Conservation (phyloP, 2,797 vertebrate species). For the Onychomys arenicola region DNA sequence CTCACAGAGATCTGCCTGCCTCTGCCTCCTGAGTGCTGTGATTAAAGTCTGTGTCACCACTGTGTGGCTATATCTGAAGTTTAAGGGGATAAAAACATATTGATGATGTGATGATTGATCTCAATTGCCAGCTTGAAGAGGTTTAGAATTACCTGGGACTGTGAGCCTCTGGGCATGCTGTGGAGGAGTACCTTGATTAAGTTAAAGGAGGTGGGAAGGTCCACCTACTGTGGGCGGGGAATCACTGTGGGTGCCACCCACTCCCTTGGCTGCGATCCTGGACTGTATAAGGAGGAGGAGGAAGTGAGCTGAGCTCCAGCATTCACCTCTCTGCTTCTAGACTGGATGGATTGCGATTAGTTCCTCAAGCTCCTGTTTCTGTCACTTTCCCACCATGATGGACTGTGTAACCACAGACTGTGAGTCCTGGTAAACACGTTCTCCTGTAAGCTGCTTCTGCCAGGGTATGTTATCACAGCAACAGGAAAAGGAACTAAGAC, state of each 20-base stretch:
- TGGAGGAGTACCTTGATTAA: not conserved
- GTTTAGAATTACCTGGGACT: not conserved
- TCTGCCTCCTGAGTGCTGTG: not conserved
- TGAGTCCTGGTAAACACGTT: not conserved
- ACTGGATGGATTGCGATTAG: too few species aligned
- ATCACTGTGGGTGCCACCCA: not conserved
- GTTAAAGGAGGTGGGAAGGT: not conserved
- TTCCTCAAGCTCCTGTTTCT: not conserved
- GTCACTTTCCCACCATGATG: not conserved
- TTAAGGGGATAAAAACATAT: not conserved
- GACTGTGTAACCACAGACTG: not conserved
- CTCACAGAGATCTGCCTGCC: not conserved
- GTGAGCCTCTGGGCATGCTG: not conserved
- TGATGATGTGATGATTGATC: not conserved
- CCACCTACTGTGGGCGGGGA: too few species aligned
- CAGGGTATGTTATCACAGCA: not conserved
- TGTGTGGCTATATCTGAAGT: not conserved
- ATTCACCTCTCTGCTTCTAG: not conserved
- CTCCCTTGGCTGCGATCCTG: not conserved
- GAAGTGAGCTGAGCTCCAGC: not conserved
- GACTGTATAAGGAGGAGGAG: not conserved
- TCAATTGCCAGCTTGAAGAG: not conserved
- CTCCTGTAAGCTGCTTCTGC: not conserved
- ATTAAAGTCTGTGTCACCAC: not conserved
- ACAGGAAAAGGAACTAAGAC: not conserved